Conservation (phyloP, 2,797 vertebrate genomes). For the Neosilurus hyrtlii region DNA sequence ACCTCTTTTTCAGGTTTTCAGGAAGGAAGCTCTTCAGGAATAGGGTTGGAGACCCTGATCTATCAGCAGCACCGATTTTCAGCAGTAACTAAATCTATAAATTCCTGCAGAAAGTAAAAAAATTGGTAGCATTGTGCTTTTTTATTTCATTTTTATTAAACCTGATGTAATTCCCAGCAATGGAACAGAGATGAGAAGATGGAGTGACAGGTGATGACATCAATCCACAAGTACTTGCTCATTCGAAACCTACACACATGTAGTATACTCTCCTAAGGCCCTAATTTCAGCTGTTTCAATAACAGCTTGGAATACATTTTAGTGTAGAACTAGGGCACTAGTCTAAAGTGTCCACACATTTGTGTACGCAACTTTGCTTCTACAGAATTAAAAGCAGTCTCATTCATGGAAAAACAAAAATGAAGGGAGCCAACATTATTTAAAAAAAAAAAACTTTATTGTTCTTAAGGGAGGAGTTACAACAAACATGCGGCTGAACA, state of each 20-base stretch:
- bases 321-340: not conserved
- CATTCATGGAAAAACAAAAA: not conserved
- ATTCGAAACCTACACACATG: not conserved
- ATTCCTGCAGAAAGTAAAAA: too few relatives aligned
- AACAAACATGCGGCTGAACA: slow-evolving; percentile 86
- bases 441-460: slow-evolving; percentile 77
- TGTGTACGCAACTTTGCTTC: not conserved
- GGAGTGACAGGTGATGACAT: not conserved
- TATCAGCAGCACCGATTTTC: too few relatives aligned
- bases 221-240: not conserved
- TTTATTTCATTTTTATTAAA: too few relatives aligned
- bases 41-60: too few relatives aligned
- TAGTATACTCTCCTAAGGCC: not conserved
- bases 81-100: too few relatives aligned
- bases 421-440: slow-evolving; percentile 23
- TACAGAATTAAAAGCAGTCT: not conserved
- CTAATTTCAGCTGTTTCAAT: not conserved
- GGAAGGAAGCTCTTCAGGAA: too few relatives aligned
- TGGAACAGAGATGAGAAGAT: not conserved
- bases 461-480: slow-evolving; percentile 78
- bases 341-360: not conserved
- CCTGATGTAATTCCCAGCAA: not conserved
- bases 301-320: not conserved
- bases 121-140: too few relatives aligned
- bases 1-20: too few relatives aligned